Evolutionary conservation across 2,888 invertebrate species (phyloP), one percentile per base, ranked within the genome.

Genomic region (Callosobruchus maculatus): DNA sequence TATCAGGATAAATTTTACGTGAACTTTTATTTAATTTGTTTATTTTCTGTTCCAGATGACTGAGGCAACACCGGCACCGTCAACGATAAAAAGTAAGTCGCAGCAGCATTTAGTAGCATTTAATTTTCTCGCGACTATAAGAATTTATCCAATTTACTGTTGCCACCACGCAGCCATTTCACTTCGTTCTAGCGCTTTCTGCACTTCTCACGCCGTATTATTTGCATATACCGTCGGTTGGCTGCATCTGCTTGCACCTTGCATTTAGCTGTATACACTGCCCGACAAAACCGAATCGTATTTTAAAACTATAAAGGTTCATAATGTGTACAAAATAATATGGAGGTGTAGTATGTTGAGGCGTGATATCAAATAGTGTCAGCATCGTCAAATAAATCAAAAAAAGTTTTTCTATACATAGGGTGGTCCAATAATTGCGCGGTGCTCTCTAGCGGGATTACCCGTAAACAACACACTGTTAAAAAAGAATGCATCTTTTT

Each of bases 61-160:
- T 76, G 88, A 88, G 82, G 84, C 85, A 74, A 81, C 86, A 72
- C 83, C 85, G 78, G 81, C 83, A 78, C 85, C 86, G 80, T 80
- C 85, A 74, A 79, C 84, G 74, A 85, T 86, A 77, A 87, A 87
- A 81, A 88, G 88, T 88, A 84, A 88, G 88, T 88, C 83, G 76
- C 1, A 49, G 49, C 7, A n/a, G n/a, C 13, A 49, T 18, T 49
- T 13, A 49, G 49, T 49, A 49, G 49, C 18, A 49, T 49, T 49
- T 49, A 49, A 18, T 49, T 49, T 49, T 49, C 18, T 18, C 7
- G 7, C 5, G 13, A 13, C 13, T 18, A 5, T 18, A 13, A 49
- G 5, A 13, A 18, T 49, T 49, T 49, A 49, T 18, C 13, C 49
- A 49, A 18, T 13, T 13, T 49, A 49, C 49, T 18, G 18, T 49